These are phyloP conservation scores for Panurus biarmicus DNA, from an alignment of 2,113 vertebrate genomes.

Conservation along the genomic window DNA sequence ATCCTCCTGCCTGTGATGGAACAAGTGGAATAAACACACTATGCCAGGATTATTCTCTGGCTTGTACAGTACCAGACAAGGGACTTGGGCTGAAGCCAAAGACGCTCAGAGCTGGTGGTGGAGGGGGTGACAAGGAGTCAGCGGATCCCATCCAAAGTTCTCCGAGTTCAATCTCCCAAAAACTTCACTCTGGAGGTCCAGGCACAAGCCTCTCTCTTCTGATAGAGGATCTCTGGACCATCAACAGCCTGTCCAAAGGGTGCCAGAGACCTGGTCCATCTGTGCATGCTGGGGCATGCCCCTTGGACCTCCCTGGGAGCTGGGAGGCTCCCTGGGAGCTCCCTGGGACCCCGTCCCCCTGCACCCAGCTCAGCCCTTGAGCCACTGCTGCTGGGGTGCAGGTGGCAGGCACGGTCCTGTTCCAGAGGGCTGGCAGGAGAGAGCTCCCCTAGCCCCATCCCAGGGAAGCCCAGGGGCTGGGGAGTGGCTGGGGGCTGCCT, in stretches of 20 bases:
- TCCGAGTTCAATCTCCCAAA: not conserved
- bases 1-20: not conserved
- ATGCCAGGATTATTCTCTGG: accelerated
- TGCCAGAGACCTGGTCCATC: not conserved
- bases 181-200: not conserved
- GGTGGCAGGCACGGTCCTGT: accelerated
- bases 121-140: not conserved
- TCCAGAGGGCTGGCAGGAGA: not conserved
- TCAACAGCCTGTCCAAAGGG: not conserved
- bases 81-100: not conserved
- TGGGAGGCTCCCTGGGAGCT: too few species aligned
- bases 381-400: not conserved
- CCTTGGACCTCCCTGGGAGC: not conserved
- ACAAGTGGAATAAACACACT: not conserved
- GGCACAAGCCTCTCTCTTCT: not conserved
- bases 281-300: not conserved
- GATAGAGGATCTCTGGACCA: not conserved
- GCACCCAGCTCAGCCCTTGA: not conserved
- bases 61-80: not conserved
- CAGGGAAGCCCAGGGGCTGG: not conserved
- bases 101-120: not conserved
- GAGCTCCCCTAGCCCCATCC: not conserved
- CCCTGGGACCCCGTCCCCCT: not conserved
- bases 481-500: not conserved
- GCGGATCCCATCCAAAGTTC: not conserved